Evolutionary conservation across 2,797 vertebrate species (phyloP).

Genomic region (Ctenosaura bakeri): DNA sequence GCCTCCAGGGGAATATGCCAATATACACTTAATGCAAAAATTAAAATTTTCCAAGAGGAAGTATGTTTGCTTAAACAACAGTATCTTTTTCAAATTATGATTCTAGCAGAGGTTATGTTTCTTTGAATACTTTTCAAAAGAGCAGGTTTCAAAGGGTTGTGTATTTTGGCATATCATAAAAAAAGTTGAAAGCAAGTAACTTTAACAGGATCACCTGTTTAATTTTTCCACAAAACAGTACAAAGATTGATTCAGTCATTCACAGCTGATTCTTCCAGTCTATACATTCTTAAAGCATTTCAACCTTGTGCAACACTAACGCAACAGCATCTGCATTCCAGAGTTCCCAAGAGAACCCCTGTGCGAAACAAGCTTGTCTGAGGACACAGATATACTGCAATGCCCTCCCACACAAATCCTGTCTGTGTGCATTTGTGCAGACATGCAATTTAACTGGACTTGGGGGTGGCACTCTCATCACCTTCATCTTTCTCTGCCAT

Average conservation of each 20-base stretch:
- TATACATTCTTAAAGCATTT: neutral
- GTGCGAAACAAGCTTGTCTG: constrained; percentile 15
- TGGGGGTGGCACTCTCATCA: neutral
- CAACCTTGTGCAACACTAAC: neutral
- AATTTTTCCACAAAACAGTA: neutral
- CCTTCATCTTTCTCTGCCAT: neutral
- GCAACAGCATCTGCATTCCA: constrained; percentile 44
- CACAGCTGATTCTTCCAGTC: constrained; percentile 8
- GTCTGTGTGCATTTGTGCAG: neutral
- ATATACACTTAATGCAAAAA: constrained; percentile 31
- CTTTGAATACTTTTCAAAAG: constrained; percentile 16
- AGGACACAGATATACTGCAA: constrained; percentile 18
- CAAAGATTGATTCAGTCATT: constrained; percentile 29
- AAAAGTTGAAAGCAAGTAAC: neutral
- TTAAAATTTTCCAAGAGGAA: constrained; percentile 11
- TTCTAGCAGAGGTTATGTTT: constrained; percentile 19
- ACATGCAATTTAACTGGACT: neutral
- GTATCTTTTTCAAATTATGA: constrained; percentile 7
- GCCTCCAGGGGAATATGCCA: neutral
- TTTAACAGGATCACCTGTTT: constrained; percentile 1
- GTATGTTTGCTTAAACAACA: constrained; percentile 16
- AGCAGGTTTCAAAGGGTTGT: constrained; percentile 20
- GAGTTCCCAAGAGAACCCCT: constrained; percentile 12
- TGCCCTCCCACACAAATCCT: neutral
- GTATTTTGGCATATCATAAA: constrained; percentile 13